Base-by-base conservation (phyloP, 2,888 invertebrate species). In the Orthosia incerta region DNA sequence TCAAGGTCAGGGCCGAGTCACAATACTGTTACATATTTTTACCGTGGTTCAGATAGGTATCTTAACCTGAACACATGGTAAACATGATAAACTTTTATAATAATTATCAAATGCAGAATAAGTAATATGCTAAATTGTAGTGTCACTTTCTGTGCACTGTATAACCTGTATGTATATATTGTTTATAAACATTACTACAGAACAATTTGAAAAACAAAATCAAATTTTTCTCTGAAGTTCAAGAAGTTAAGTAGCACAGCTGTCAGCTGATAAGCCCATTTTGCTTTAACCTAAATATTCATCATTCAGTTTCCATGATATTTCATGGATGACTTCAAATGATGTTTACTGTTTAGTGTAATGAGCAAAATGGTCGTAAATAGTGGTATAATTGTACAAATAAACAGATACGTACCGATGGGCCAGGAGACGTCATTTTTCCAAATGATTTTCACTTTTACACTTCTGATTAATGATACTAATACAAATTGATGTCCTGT, bases 341-440 rank as follows among this genome's bases (percentile, higher is more conserved):
- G 15, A 46, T 20, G 16, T n/a, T n/a, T n/a, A n/a, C n/a, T 20
- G 16, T n/a, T 50, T 15, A 46, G 15, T 13, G 48, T 46, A 45
- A 15, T 26, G 11, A 20, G 12, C 31, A 51, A 39, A 26, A n/a
- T 39, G 23, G n/a, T 63, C 20, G 39, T 18, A 45, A 76, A 56
- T 45, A 11, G 0, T 55, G 18, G 16, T 61, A 50, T 31, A 23
- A 67, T 39, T 56, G 61, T 7, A 64, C 23, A 46, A 70, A 61
- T 78, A 67, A 80, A 81, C 76, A 76, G 26, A 66, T 85, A 68
- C 79, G 9, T 51, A 91, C 91, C 76, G 90, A 89, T 16, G 86
- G 73, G 46, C 91, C 89, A 59, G 91, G 86, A 60, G 88, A 86
- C 63, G 89, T 86, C 91, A 88, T 89, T 64, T 66, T 75, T n/a